Evolutionary conservation across 2,113 vertebrate genomes (phyloP).

Genomic region (Cyphomyrus discorhynchus): DNA sequence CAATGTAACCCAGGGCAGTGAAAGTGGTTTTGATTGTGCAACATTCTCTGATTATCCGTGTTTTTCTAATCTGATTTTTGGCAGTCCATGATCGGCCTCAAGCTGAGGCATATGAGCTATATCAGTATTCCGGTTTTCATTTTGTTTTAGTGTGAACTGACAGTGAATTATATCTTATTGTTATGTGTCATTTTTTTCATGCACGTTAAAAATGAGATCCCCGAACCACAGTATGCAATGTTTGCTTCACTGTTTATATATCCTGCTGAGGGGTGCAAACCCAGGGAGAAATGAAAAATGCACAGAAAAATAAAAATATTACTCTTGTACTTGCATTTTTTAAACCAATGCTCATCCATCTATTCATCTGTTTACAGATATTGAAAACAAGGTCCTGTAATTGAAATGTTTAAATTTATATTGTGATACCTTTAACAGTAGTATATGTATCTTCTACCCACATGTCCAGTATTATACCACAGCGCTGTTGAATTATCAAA

Average conservation of each 20-base stretch:
- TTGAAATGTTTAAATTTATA: neutral
- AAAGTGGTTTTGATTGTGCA: conserved; percentile 1
- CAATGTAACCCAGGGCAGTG: neutral
- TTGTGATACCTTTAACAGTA: neutral
- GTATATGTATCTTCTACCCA: neutral
- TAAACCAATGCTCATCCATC: neutral
- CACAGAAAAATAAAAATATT: neutral
- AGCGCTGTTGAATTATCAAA: neutral
- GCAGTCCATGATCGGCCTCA: neutral
- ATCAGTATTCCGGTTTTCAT: neutral
- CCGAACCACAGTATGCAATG: neutral
- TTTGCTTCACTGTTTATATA: neutral
- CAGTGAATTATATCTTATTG: neutral
- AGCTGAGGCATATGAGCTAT: neutral
- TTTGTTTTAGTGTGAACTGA: neutral
- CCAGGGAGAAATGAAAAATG: neutral
- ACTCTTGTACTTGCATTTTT: neutral
- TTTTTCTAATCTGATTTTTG: neutral
- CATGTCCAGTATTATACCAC: neutral
- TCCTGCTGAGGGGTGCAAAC: neutral
- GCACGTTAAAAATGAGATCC: neutral
- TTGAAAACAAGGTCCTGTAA: neutral
- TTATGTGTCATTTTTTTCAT: neutral
- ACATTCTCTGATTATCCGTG: neutral
- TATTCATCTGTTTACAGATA: neutral